Evolutionary conservation across 64 coral and sea anemone genomes (phyloP).

Genomic region (Trachythela sp.): DNA sequence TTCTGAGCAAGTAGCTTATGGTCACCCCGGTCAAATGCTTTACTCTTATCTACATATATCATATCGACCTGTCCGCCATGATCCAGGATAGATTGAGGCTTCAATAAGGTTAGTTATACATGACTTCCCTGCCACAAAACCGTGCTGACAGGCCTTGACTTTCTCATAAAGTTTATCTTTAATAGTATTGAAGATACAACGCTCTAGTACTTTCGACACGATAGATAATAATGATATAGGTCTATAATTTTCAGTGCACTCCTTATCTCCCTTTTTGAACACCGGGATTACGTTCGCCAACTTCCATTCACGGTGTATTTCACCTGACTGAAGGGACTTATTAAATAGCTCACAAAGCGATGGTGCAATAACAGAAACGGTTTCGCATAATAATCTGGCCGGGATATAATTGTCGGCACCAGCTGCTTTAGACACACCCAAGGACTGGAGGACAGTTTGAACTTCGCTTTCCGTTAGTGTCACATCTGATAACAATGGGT

Average conservation of each 20-base stretch:
- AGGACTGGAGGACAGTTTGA: neutral
- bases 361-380: conserved; percentile 22
- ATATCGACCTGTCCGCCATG: neutral
- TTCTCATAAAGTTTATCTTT: neutral
- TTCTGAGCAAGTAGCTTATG: neutral
- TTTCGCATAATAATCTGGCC: conserved; percentile 18
- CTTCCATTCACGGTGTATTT: conserved; percentile 26
- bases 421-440: neutral
- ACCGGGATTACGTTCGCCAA: conserved; percentile 38
- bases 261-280: conserved; percentile 20
- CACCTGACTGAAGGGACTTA: conserved; percentile 11
- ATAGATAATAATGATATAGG: conserved; percentile 20
- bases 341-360: conserved; percentile 34
- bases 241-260: conserved; percentile 20
- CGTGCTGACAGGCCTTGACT: neutral
- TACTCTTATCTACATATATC: conserved; percentile 8
- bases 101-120: neutral
- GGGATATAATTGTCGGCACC: neutral
- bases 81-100: neutral
- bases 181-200: neutral
- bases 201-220: conserved; percentile 26
- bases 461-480: neutral
- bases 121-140: neutral
- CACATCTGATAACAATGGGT: neutral
- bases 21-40: neutral